Evolutionary conservation across 2,113 vertebrate genomes (phyloP).

Genomic region (Platanista minor): DNA sequence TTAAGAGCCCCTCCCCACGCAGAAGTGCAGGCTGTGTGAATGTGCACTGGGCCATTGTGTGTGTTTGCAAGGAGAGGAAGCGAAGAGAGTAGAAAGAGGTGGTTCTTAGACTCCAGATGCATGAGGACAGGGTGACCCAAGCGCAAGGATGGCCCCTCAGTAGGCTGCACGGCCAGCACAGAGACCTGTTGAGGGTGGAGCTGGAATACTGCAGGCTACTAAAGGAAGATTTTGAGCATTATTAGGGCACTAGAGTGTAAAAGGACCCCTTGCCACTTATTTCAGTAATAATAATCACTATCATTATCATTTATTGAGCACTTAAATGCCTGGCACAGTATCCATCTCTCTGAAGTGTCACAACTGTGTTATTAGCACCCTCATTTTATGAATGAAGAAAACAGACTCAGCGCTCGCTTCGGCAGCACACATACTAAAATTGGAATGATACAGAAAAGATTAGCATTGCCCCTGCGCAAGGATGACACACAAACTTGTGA

Average conservation of each 20-base stretch:
- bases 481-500: no score
- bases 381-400: not conserved
- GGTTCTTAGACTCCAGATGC: not conserved
- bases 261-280: not conserved
- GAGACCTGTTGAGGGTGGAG: not conserved
- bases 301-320: not conserved
- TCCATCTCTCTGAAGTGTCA: not conserved
- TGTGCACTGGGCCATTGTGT: accelerated
- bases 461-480: no score
- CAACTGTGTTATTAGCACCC: not conserved
- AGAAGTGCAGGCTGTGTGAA: not conserved
- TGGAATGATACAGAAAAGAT: no score
- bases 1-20: not conserved
- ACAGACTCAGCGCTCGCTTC: not conserved
- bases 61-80: not conserved
- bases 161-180: not conserved
- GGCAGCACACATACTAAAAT: no score
- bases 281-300: no score
- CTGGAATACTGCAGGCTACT: no score
- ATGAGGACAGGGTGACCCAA: not conserved
- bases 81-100: not conserved
- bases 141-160: no score
- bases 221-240: not conserved
- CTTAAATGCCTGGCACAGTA: not conserved
- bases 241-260: not conserved